phyloP scores from a whole-genome alignment of 2,113 vertebrate genomes.

The Aviceda subcristata region DNA sequence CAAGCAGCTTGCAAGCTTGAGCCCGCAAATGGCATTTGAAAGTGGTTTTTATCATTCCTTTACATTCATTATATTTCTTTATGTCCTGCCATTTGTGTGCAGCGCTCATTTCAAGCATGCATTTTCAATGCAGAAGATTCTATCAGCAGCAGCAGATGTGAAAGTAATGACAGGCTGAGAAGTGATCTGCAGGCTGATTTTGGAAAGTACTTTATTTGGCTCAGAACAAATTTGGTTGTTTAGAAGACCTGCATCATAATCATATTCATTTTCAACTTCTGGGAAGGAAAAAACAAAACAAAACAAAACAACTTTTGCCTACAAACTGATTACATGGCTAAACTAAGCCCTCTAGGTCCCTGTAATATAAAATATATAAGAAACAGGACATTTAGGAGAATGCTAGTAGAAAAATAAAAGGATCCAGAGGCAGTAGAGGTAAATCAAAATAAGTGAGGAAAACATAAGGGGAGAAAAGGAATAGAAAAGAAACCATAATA shows the following conservation, averaged over 20 bases:
- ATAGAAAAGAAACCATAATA: background rate
- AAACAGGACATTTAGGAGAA: background rate
- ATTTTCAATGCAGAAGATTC: conserved; percentile 11
- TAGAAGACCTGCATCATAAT: conserved; percentile 4
- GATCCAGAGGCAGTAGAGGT: background rate
- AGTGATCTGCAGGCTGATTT: conserved; percentile 15
- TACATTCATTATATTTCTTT: background rate
- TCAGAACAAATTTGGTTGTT: conserved; percentile 10
- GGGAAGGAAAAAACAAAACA: background rate
- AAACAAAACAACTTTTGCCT: background rate
- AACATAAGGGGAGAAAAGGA: background rate
- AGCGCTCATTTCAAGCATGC: background rate
- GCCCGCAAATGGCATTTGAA: background rate
- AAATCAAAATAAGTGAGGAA: background rate
- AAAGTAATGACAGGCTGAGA: conserved; percentile 27
- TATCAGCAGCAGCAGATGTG: conserved; percentile 1
- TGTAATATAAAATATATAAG: background rate
- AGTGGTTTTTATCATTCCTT: background rate
- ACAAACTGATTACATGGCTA: background rate
- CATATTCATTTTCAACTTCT: background rate
- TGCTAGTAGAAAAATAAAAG: background rate
- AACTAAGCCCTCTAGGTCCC: background rate
- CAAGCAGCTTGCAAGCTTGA: background rate
- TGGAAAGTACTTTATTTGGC: conserved; percentile 14
- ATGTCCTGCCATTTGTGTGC: background rate